phyloP scores from a whole-genome alignment of 35 echinoderm and acorn worm genomes.

The Heliocidaris tuberculata region DNA sequence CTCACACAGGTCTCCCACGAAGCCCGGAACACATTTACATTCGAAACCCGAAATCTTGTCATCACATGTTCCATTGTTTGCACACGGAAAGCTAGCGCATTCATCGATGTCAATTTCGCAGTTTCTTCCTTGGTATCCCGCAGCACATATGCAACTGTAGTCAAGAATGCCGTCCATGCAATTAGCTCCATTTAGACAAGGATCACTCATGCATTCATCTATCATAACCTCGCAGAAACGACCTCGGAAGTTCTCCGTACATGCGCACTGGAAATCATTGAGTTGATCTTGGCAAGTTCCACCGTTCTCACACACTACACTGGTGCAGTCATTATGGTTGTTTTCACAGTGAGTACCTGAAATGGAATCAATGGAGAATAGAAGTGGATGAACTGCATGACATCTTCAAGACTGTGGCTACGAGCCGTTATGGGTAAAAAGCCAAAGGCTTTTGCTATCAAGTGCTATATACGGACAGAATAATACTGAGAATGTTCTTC shows the following conservation, averaged over 20 bases:
- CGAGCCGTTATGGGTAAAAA: too few relatives aligned
- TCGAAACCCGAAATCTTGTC: constrained; percentile 48
- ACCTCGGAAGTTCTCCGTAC: constrained; percentile 54
- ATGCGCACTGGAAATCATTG: constrained; percentile 56
- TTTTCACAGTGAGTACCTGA: constrained; percentile 66
- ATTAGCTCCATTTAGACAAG: constrained; percentile 65
- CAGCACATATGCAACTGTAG: constrained; percentile 58
- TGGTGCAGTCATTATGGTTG: constrained; percentile 69
- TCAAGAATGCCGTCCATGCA: constrained; percentile 58
- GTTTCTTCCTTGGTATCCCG: constrained; percentile 46
- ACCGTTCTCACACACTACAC: constrained; percentile 55
- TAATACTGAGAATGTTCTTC: too few relatives aligned
- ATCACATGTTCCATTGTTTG: constrained; percentile 54
- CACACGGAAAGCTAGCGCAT: constrained; percentile 64
- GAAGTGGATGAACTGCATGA: not conserved
- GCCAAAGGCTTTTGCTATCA: too few relatives aligned
- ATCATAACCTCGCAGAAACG: constrained; percentile 61
- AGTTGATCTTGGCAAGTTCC: constrained; percentile 56
- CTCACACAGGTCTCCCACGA: constrained; percentile 56
- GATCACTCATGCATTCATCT: constrained; percentile 65
- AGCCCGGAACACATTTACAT: constrained; percentile 58
- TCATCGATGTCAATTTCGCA: constrained; percentile 76
- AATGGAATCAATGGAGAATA: not conserved
- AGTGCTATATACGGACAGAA: too few relatives aligned
- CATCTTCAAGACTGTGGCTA: too few relatives aligned